phyloP scores from a whole-genome alignment of 2,888 invertebrate genomes.

The Drosophila paramelanica region DNA sequence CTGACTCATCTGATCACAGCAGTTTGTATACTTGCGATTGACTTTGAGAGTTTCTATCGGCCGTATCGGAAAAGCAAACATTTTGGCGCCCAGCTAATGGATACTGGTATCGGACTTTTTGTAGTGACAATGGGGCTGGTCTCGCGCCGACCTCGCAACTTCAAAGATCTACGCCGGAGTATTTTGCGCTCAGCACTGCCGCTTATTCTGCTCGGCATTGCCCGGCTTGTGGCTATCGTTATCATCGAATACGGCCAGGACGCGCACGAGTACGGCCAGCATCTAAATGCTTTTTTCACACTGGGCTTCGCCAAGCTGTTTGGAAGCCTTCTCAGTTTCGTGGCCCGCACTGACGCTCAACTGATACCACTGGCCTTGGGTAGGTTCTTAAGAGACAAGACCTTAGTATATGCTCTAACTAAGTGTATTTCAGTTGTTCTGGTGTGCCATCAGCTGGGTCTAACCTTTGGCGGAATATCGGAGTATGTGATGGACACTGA shows the following conservation, averaged over 20 bases:
- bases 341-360: conserved; percentile 56
- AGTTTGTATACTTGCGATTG: conserved; percentile 96
- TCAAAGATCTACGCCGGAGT: conserved; percentile 63
- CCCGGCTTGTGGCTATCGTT: conserved; percentile 87
- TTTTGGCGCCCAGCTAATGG: conserved; percentile 96
- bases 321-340: conserved; percentile 86
- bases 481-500: conserved; percentile 89
- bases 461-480: conserved; percentile 87
- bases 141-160: conserved; percentile 85
- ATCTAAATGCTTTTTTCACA: conserved; percentile 99
- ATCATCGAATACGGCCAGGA: conserved; percentile 93
- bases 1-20: conserved; percentile 90
- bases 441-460: conserved; percentile 88
- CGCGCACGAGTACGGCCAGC: conserved; percentile 96
- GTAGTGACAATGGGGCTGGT: conserved; percentile 93
- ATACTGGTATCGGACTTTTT: conserved; percentile 96
- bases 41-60: conserved; percentile 94
- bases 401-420: background rate
- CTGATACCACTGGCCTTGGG: conserved; percentile 85
- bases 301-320: conserved; percentile 92
- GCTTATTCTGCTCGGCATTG: conserved; percentile 87
- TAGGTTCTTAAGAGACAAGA: conserved; percentile 37
- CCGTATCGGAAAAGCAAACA: conserved; percentile 94
- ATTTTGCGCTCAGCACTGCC: conserved; percentile 82
- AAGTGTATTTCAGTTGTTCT: conserved; percentile 84